Evolutionary conservation across 1,140 invertebrate genomes (phyloP).

Genomic region (Zaprionus tsacasi): DNA sequence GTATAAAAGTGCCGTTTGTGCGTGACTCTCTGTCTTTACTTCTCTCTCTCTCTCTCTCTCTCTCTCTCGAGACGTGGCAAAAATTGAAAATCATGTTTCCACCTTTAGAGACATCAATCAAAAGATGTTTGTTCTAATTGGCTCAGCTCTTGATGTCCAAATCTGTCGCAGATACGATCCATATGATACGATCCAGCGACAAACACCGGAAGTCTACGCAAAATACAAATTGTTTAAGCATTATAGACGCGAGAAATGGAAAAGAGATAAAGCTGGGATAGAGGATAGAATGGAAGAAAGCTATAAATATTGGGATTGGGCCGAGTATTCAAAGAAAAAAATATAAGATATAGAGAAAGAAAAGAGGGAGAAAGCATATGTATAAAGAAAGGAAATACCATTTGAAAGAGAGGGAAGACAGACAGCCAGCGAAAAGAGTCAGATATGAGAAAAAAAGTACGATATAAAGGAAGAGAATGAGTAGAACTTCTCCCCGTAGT

Average conservation of each 20-base stretch:
- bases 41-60: background rate
- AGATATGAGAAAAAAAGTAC: too few relatives aligned
- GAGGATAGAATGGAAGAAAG: too few relatives aligned
- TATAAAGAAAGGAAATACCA: too few relatives aligned
- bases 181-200: background rate
- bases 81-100: slow-evolving; percentile 52
- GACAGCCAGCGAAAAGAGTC: too few relatives aligned
- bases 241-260: background rate
- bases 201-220: slow-evolving; percentile 5
- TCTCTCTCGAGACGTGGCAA: slow-evolving; percentile 26
- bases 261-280: background rate
- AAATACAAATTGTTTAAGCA: slow-evolving; percentile 3
- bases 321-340: too few relatives aligned
- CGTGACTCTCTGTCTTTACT: slow-evolving; percentile 39
- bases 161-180: background rate
- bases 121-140: slow-evolving; percentile 53
- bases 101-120: slow-evolving; percentile 48
- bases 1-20: slow-evolving; percentile 48
- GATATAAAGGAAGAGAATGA: too few relatives aligned
- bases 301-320: too few relatives aligned
- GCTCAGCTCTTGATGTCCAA: slow-evolving; percentile 19
- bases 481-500: too few relatives aligned
- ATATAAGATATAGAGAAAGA: too few relatives aligned
- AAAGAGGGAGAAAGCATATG: too few relatives aligned
- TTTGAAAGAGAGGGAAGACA: too few relatives aligned